Conservation (phyloP, 2,797 vertebrate species). For the Pseudomugil gertrudae region DNA sequence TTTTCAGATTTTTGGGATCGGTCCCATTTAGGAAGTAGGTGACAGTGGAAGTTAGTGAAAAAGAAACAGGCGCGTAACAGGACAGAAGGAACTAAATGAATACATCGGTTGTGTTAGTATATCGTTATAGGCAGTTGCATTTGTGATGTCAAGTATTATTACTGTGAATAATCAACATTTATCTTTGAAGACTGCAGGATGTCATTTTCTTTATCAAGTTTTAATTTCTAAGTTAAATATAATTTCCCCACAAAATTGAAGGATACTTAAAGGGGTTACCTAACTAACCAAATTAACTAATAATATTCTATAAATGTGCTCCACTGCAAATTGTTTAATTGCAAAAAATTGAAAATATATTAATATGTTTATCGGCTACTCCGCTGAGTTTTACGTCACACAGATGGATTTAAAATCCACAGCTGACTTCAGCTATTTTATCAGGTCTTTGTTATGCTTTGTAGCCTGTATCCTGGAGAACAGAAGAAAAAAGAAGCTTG, state of each 20-base stretch:
- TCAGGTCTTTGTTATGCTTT: background rate
- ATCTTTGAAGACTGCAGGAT: background rate
- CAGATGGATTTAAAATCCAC: background rate
- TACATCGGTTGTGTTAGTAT: background rate
- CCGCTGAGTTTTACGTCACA: background rate
- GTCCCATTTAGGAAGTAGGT: background rate
- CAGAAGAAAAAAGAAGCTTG: background rate
- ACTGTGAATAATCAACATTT: background rate
- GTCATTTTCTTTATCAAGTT: background rate
- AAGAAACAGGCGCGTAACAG: background rate
- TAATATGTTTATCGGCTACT: background rate
- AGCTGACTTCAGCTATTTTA: background rate
- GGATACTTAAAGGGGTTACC: background rate
- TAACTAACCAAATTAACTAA: background rate
- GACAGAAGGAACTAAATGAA: background rate
- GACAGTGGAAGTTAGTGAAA: background rate
- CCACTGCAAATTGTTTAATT: background rate
- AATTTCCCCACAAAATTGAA: no score
- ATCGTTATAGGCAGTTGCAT: background rate
- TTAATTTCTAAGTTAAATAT: background rate
- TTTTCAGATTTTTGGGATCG: background rate
- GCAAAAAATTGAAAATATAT: no score
- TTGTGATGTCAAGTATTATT: background rate
- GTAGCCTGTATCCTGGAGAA: background rate
- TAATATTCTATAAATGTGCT: background rate